Evolutionary conservation across 2,113 vertebrate genomes (phyloP).

Genomic region (Eublepharis macularius): DNA sequence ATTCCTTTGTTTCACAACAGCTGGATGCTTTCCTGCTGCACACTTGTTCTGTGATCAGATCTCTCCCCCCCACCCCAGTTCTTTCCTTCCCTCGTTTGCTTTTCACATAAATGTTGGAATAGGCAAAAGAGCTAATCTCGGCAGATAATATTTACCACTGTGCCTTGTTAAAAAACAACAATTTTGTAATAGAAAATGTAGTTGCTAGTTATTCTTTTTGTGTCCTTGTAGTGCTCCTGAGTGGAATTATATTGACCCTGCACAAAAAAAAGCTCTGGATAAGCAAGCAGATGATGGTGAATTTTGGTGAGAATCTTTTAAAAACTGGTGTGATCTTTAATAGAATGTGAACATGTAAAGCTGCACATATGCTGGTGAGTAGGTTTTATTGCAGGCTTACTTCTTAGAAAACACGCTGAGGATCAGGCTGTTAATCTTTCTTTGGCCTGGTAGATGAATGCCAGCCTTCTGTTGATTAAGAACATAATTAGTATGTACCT

Average conservation of each 20-base stretch:
- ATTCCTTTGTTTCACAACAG: constrained; percentile 4
- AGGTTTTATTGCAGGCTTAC: background rate
- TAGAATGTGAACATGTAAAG: background rate
- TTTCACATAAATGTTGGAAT: background rate
- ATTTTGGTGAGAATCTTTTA: constrained; percentile 81
- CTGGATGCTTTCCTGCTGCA: constrained; percentile 20
- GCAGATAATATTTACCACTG: constrained; percentile 15
- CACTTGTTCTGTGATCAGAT: background rate
- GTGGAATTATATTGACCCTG: constrained; percentile 77
- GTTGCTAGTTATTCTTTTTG: constrained; percentile 15
- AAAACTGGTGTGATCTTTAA: background rate
- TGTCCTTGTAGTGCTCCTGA: constrained; percentile 77
- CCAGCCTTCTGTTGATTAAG: too few relatives aligned
- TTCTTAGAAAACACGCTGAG: too few relatives aligned
- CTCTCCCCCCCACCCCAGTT: too few relatives aligned
- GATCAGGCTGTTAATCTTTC: too few relatives aligned
- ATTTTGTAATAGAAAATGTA: background rate
- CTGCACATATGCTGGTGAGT: background rate
- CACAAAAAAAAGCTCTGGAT: constrained; percentile 74
- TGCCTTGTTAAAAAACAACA: background rate
- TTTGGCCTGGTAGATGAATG: too few relatives aligned
- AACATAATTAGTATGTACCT: too few relatives aligned
- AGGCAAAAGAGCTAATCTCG: background rate
- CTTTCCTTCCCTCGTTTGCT: background rate
- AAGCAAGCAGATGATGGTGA: constrained; percentile 83